Percentiles rank a stretch among this genome's conserved stretches.
These are phyloP conservation scores for Pipistrellus nathusii DNA, from an alignment of 2,797 vertebrate species.

Conservation along the genomic window DNA sequence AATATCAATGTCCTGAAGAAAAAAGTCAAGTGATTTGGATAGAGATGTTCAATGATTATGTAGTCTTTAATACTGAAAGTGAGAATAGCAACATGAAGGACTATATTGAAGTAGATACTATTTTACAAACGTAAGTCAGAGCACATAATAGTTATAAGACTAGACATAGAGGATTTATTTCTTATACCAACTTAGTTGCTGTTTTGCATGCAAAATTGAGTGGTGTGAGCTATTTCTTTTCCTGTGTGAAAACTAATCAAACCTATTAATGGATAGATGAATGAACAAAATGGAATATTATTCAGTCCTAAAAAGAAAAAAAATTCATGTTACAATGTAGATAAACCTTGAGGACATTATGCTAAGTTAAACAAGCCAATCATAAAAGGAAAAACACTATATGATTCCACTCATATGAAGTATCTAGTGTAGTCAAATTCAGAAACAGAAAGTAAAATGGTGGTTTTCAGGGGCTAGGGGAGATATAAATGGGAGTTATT, in stretches of 20 bases:
- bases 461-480: not conserved
- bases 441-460: not conserved
- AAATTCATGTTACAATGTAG: not conserved
- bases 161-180: not conserved
- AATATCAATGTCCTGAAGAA: not conserved
- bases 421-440: not conserved
- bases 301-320: not conserved
- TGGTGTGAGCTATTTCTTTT: not conserved
- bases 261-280: not conserved
- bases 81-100: not conserved
- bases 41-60: not conserved
- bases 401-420: not conserved
- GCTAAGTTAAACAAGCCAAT: not conserved
- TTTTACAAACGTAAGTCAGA: not conserved
- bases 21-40: not conserved
- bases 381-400: not conserved
- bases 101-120: not conserved
- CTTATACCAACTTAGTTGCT: not conserved
- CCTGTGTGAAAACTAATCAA: conserved; percentile 1
- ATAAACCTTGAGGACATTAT: not conserved
- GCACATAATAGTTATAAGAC: not conserved
- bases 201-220: not conserved
- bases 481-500: not conserved
- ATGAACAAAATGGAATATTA: not conserved
- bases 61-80: not conserved